phyloP scores from a whole-genome alignment of 2,888 invertebrate species.

The Drosophila formosana region DNA sequence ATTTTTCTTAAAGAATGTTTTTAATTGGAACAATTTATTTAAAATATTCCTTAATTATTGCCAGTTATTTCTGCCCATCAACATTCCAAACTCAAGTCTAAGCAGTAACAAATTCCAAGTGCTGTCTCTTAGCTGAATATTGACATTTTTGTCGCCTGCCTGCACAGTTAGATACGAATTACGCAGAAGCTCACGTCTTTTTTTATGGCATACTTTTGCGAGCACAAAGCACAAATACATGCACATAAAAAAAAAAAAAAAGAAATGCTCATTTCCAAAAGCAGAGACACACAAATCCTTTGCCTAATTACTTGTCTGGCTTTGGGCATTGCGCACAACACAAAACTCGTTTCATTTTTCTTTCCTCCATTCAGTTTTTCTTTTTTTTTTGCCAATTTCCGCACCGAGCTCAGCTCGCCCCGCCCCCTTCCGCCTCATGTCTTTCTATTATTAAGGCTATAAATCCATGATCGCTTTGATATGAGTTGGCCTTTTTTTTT shows the following conservation, averaged over 20 bases:
- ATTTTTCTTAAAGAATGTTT: too few species aligned
- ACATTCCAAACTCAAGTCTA: not conserved
- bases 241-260: slow-evolving; percentile 49
- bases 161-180: slow-evolving; percentile 23
- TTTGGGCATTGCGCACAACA: slow-evolving; percentile 47
- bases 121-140: not conserved
- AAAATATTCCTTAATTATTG: not conserved
- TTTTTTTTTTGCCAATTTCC: slow-evolving; percentile 60
- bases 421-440: slow-evolving; percentile 12
- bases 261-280: slow-evolving; percentile 58
- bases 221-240: slow-evolving; percentile 25
- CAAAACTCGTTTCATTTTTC: slow-evolving; percentile 39
- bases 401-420: slow-evolving; percentile 33
- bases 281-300: slow-evolving; percentile 68
- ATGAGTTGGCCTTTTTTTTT: slow-evolving; percentile 67
- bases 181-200: slow-evolving; percentile 58
- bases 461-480: slow-evolving; percentile 80
- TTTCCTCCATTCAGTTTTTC: not conserved
- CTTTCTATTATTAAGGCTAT: slow-evolving; percentile 78
- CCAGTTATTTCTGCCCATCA: not conserved
- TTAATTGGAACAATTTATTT: not conserved
- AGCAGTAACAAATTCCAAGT: not conserved
- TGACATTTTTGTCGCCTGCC: slow-evolving; percentile 51
- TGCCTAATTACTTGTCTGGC: slow-evolving; percentile 77
- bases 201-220: slow-evolving; percentile 61